Evolutionary conservation across 2,113 vertebrate species (phyloP).

Genomic region (Eretmochelys imbricata): DNA sequence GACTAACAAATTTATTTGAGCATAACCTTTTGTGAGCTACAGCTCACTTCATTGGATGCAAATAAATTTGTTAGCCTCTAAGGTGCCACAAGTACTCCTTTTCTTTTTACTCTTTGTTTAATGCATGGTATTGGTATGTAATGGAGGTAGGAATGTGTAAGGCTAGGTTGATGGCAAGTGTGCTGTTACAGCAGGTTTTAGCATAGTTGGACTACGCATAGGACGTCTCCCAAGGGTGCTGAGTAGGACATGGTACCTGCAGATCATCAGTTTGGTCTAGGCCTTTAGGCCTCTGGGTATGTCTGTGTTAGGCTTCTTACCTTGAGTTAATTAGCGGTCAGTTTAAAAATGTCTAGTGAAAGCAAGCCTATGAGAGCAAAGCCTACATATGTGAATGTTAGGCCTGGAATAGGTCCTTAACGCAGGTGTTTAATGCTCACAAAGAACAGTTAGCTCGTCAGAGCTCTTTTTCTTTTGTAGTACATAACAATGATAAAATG

Average conservation of each 20-base stretch:
- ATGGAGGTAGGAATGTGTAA: background rate
- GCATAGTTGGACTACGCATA: background rate
- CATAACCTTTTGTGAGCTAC: too few relatives aligned
- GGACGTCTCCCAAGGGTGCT: background rate
- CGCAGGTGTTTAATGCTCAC: fast-evolving
- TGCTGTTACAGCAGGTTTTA: background rate
- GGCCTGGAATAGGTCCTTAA: fast-evolving
- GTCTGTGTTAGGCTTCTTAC: background rate
- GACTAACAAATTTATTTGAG: too few relatives aligned
- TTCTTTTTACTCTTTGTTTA: too few relatives aligned
- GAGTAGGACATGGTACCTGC: background rate
- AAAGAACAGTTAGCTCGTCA: fast-evolving
- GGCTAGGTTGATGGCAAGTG: background rate
- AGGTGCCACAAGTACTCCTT: too few relatives aligned
- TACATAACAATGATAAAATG: background rate
- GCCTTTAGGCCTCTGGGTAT: background rate
- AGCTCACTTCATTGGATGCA: too few relatives aligned
- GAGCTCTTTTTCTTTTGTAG: background rate
- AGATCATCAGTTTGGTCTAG: background rate
- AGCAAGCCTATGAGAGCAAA: background rate
- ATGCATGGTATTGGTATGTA: background rate
- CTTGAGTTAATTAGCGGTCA: background rate
- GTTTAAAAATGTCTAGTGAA: fast-evolving
- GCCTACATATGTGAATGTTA: fast-evolving
- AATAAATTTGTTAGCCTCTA: too few relatives aligned